Base-by-base conservation (phyloP, 2,888 invertebrate species). In the Aphodius granarius region DNA sequence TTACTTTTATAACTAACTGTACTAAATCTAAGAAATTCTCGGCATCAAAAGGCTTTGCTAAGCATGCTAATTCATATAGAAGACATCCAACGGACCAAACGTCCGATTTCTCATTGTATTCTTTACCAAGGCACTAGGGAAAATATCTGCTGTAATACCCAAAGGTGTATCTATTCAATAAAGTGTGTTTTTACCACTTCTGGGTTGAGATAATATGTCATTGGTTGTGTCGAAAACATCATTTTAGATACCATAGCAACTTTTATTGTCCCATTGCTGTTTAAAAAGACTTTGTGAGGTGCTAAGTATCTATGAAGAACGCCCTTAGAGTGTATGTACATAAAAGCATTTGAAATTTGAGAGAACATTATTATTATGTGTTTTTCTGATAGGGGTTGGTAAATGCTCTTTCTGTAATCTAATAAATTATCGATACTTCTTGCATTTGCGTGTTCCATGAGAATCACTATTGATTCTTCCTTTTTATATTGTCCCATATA, bases 31-130 rank as follows among this genome's bases (percentile, higher is more conserved):
- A 93, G 17, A 94, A 87, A 86, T 92, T 94, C 62, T 91, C 89
- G 0, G 93, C 94, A 78, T 93, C 92, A 86, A 94, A 94, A 0
- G 94, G 91, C 85, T 92, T 93, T 82, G 91, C 91, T 19, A 93
- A 86, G 81, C 92, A 91, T 19, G 92, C 91, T 89, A 94, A 91
- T 86, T 94, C 94, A 82, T 94, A 94, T 65, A 94, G 86, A 81
- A 94, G 92, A 84, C 94, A 94, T 15, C 94, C 93, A 75, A 94
- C 85, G 0, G 94, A 93, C 94, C 94, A 94, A 79, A 94, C 91
- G 83, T 94, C 94, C 62, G 93, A 93, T 84, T 94, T 94, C 82
- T 92, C 91, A 84, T 93, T 92, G 83, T 94, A 94, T 70, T 92
- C 90, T 82, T 92, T 92, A 3, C 94, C 94, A 86, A 93, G 93